Evolutionary conservation across 2,888 invertebrate genomes (phyloP).

Genomic region (Capitulum mitella): DNA sequence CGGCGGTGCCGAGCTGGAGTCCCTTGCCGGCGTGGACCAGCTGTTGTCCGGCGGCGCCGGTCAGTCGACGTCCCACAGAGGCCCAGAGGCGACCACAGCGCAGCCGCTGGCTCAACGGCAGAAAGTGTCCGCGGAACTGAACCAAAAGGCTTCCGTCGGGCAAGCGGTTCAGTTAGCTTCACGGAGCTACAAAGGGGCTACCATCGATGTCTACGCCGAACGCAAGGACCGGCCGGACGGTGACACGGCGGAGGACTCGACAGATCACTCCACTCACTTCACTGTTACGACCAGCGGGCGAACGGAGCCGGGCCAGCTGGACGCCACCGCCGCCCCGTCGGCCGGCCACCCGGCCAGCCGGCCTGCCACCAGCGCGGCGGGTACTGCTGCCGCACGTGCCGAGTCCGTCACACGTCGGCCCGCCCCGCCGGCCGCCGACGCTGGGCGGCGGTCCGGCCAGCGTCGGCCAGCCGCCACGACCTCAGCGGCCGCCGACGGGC

Average conservation of each 20-base stretch:
- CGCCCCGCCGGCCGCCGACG: not conserved
- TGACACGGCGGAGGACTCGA: too few species aligned
- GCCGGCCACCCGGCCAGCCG: too few species aligned
- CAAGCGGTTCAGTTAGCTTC: not conserved
- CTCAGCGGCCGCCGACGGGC: not conserved
- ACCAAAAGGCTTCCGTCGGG: not conserved
- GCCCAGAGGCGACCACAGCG: not conserved
- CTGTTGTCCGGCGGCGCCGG: not conserved
- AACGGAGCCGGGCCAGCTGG: too few species aligned
- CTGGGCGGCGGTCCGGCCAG: not conserved
- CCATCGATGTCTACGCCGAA: not conserved
- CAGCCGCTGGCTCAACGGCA: not conserved
- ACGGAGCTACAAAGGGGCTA: not conserved
- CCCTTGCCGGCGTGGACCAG: not conserved
- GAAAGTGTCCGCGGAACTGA: too few species aligned
- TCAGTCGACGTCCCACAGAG: not conserved
- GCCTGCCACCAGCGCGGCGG: too few species aligned
- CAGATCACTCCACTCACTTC: too few species aligned
- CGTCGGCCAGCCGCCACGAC: not conserved
- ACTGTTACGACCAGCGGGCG: too few species aligned
- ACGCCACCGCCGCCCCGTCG: too few species aligned
- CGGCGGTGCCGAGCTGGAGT: not conserved
- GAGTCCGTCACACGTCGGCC: not conserved
- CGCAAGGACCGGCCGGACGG: too few species aligned
- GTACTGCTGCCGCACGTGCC: too few species aligned